These are phyloP conservation scores for Maconellicoccus hirsutus DNA, from an alignment of 1,140 invertebrate species.

Conservation along the genomic window DNA sequence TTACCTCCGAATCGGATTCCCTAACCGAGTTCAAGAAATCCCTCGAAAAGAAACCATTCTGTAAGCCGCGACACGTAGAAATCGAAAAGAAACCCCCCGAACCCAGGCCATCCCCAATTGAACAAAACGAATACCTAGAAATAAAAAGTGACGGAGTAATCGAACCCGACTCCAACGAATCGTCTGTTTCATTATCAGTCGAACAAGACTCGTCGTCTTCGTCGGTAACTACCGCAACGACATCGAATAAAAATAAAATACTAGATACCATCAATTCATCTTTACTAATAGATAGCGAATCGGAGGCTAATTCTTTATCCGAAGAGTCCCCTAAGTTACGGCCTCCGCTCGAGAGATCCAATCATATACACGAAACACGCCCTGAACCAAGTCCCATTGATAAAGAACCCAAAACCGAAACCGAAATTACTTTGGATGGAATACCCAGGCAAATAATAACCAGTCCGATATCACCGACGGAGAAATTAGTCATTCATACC, in stretches of 20 bases:
- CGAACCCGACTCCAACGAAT: background rate
- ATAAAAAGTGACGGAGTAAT: background rate
- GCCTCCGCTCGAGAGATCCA: background rate
- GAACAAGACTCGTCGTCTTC: background rate
- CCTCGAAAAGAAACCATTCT: background rate
- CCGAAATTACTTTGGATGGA: background rate
- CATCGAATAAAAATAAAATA: slow-evolving; percentile 3
- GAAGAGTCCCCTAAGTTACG: background rate
- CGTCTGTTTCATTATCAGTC: background rate
- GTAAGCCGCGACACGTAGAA: background rate
- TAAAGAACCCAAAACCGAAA: background rate
- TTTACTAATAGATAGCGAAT: background rate
- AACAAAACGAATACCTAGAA: slow-evolving; percentile 4
- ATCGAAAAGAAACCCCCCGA: too few relatives aligned
- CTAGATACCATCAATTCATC: background rate
- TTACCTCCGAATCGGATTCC: background rate
- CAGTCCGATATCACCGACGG: slow-evolving; percentile 20
- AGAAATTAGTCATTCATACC: slow-evolving; percentile 23
- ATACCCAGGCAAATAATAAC: background rate
- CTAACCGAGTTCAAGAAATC: background rate
- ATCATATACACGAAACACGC: background rate
- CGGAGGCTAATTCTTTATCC: background rate
- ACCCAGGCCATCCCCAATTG: too few relatives aligned
- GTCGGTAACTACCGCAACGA: too few relatives aligned
- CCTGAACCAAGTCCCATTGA: background rate